A percentile compares a stretch with the other conserved stretches of the same genome.
phyloP scores from a whole-genome alignment of 2,888 invertebrate genomes.

The Macrostomum cliftonense region DNA sequence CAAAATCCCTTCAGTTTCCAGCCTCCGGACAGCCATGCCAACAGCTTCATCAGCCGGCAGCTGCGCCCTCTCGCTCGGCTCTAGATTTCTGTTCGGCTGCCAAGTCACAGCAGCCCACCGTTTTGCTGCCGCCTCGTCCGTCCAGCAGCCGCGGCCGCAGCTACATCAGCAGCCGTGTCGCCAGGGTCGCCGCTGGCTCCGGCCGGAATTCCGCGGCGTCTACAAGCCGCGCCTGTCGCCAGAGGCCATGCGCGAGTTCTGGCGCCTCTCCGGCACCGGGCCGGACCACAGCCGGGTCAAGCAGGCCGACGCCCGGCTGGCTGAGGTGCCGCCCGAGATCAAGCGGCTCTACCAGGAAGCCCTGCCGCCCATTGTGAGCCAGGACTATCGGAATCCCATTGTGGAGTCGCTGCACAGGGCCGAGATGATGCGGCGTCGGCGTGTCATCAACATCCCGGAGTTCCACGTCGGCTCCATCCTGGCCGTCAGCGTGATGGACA shows the following conservation, averaged over 20 bases:
- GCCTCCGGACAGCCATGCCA: background rate
- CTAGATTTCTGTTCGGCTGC: background rate
- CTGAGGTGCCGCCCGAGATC: no score
- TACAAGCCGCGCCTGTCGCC: no score
- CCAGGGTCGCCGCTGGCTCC: background rate
- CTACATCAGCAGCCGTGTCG: background rate
- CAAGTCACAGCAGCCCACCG: background rate
- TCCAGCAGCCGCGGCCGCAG: background rate
- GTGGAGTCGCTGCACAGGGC: slow-evolving; percentile 68
- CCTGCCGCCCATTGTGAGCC: background rate
- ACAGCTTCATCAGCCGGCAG: background rate
- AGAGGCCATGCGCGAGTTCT: no score
- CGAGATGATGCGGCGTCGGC: slow-evolving; percentile 73
- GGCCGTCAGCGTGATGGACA: slow-evolving; percentile 67
- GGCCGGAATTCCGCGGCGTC: background rate
- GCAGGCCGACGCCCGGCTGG: no score
- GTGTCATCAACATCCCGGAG: slow-evolving; percentile 70
- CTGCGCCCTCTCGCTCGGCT: background rate
- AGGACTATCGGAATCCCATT: slow-evolving; percentile 53
- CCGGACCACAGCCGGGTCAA: no score
- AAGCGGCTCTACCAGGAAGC: no score
- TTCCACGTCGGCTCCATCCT: slow-evolving; percentile 90
- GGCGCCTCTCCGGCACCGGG: no score
- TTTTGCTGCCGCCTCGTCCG: background rate
- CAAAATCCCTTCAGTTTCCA: no score